Conservation (phyloP, 2,888 invertebrate genomes). For the Hetaerina titia region DNA sequence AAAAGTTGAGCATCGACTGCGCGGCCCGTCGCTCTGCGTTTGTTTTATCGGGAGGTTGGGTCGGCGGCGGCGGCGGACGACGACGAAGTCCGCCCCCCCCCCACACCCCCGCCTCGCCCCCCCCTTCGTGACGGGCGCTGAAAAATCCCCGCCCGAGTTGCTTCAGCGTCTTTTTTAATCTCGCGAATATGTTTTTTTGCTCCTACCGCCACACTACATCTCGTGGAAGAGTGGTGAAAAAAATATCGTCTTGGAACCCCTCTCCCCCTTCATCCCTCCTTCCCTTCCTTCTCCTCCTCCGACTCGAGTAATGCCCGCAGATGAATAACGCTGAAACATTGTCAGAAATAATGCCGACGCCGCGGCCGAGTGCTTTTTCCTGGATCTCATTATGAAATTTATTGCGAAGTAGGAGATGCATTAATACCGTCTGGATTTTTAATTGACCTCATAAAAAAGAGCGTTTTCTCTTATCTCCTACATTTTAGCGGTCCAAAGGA, state of each 20-base stretch:
- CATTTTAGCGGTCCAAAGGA: not conserved
- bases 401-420: not conserved
- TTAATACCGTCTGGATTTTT: not conserved
- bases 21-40: slow-evolving; percentile 6
- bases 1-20: slow-evolving; percentile 48
- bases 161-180: slow-evolving; percentile 38
- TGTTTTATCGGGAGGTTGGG: slow-evolving; percentile 41
- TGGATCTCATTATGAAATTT: not conserved
- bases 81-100: too few relatives aligned
- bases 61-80: not conserved
- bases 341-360: not conserved
- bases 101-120: not conserved
- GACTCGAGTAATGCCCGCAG: not conserved
- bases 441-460: not conserved
- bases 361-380: not conserved
- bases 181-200: not conserved
- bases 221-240: not conserved
- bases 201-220: not conserved
- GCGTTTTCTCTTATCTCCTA: not conserved
- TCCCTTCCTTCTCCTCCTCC: not conserved
- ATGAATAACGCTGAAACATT: not conserved
- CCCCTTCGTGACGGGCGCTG: not conserved
- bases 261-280: not conserved
- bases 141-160: not conserved
- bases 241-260: not conserved